phyloP scores from a whole-genome alignment of 2,113 vertebrate species.

The Tamias sibiricus region DNA sequence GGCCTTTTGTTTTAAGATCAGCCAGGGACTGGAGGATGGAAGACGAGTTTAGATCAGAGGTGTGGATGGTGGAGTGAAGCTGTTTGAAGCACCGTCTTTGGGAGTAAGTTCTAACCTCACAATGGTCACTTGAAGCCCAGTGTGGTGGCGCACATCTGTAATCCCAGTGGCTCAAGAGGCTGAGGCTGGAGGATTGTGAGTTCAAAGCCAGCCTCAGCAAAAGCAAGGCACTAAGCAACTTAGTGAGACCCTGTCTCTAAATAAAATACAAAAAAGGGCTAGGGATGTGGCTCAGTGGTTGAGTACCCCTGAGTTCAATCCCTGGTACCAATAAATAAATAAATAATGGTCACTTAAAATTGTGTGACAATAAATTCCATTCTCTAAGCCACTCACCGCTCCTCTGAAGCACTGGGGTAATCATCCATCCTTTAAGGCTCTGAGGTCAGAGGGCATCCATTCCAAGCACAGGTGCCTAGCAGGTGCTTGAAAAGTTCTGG shows the following conservation, averaged over 20 bases:
- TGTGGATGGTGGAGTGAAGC: fast-evolving
- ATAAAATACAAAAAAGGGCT: no score
- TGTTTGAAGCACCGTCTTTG: not conserved
- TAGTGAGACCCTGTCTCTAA: no score
- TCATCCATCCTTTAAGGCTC: not conserved
- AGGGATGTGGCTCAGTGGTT: no score
- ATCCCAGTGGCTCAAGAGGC: no score
- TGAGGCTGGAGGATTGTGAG: no score
- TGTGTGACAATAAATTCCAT: no score
- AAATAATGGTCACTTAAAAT: no score
- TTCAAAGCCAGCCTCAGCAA: no score
- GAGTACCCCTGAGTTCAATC: no score
- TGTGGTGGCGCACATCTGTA: no score
- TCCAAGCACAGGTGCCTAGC: not conserved
- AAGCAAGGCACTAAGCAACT: no score
- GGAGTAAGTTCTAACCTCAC: not conserved
- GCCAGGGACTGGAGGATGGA: not conserved
- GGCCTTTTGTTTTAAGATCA: not conserved
- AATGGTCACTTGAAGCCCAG: not conserved
- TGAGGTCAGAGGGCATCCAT: not conserved
- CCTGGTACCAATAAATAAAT: no score
- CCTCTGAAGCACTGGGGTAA: not conserved
- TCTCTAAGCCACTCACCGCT: not conserved
- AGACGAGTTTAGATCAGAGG: not conserved
- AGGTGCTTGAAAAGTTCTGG: fast-evolving